Evolutionary conservation across 2,888 invertebrate genomes (phyloP), one percentile per base, ranked within the genome.

Genomic region (Stegana nigrithorax): DNA sequence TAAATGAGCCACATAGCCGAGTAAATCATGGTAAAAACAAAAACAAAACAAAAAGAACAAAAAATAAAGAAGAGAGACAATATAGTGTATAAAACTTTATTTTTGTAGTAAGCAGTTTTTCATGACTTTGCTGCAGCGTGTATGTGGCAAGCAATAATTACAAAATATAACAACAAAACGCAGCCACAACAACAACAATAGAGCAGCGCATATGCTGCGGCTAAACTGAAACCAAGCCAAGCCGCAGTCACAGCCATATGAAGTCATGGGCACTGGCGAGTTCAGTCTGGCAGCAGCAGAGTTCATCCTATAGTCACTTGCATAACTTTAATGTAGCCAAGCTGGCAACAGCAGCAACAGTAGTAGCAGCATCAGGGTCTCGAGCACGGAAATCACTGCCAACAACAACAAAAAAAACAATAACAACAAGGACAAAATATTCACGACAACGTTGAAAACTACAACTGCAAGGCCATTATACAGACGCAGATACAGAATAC

Each of bases 81-180:
- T 17, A 39, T 39, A n/a, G n/a, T n/a, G n/a, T n/a, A n/a, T n/a
- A n/a, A n/a, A n/a, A n/a, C n/a, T n/a, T n/a, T n/a, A n/a, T n/a
- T n/a, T n/a, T n/a, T n/a, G n/a, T n/a, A n/a, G n/a, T 47, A 55
- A 55, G 53, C 17, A 19, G 32, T 55, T 55, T 55, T 36, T 55
- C 36, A 55, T 55, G 32, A 36, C n/a, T 3, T 25, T 55, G 32
- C 53, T 55, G 53, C 53, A 55, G 14, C 17, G 10, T 39, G 6
- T 29, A 14, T 55, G 53, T 36, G 32, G 32, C 36, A 55, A 55
- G 53, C 36, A 36, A 55, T 55, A 55, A 55, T 55, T 55, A 55
- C 36, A 55, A 23, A 32, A 26, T 26, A 50, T 12, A 45, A 17
- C 8, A 45, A 17, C 45, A 12, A 45, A 8, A 32, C 6, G n/a